These are phyloP conservation scores for Platerodrilus igneus DNA, from an alignment of 2,888 invertebrate genomes.

Conservation along the genomic window DNA sequence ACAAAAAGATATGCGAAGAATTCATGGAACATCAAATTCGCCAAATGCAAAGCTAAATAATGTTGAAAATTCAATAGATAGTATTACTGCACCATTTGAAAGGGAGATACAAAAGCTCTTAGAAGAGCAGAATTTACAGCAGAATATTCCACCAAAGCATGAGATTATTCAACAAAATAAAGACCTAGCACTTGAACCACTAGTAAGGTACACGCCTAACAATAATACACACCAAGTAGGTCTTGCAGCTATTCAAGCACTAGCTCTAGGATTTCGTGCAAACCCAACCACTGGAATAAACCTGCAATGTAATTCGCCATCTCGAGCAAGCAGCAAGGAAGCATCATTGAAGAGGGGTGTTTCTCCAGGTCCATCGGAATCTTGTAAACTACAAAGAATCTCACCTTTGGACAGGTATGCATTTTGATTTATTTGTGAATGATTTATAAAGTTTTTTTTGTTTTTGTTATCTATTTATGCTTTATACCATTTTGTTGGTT, in stretches of 20 bases:
- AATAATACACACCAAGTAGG: constrained; percentile 69
- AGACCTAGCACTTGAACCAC: constrained; percentile 53
- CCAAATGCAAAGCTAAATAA: constrained; percentile 52
- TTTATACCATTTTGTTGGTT: no score
- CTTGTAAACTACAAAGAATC: constrained; percentile 46
- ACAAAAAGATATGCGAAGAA: constrained; percentile 55
- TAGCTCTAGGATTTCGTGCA: constrained; percentile 53
- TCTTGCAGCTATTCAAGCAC: constrained; percentile 71
- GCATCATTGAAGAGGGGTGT: constrained; percentile 48
- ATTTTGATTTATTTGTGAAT: no score
- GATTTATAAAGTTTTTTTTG: no score
- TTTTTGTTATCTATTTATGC: no score
- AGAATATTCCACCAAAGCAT: constrained; percentile 57
- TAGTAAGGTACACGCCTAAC: constrained; percentile 45
- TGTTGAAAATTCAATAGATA: constrained; percentile 51
- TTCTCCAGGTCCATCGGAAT: constrained; percentile 44
- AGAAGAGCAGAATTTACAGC: constrained; percentile 64
- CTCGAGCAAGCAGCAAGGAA: constrained; percentile 51
- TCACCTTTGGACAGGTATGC: constrained; percentile 48
- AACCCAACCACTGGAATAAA: constrained; percentile 45
- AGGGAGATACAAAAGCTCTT: constrained; percentile 74
- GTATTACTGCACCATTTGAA: constrained; percentile 64
- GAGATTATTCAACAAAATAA: constrained; percentile 60
- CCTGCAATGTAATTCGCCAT: constrained; percentile 45
- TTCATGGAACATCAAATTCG: constrained; percentile 52